A percentile compares a stretch with the other conserved stretches of the same genome.
Evolutionary conservation across 1,140 invertebrate genomes (phyloP).

Genomic region (Trachymyrmex septentrionalis): DNA sequence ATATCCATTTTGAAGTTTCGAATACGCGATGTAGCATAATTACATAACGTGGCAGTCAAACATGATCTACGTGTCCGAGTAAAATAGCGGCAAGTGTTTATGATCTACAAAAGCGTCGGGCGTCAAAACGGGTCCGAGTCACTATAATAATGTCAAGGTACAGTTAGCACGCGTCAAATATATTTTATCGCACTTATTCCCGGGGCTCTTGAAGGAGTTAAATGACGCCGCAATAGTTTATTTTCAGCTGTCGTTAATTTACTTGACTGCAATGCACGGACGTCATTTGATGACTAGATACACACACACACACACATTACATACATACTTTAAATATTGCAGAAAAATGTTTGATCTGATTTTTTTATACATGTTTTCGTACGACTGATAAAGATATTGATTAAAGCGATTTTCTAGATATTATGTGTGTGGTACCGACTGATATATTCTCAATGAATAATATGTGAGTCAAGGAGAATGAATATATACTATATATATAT

Average conservation of each 20-base stretch:
- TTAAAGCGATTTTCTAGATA: background rate
- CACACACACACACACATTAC: background rate
- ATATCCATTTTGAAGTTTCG: background rate
- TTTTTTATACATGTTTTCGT: background rate
- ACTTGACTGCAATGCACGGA: background rate
- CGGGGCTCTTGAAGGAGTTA: constrained; percentile 8
- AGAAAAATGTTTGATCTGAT: no score
- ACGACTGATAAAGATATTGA: background rate
- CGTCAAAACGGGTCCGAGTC: constrained; percentile 36
- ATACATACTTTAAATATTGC: background rate
- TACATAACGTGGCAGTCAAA: background rate
- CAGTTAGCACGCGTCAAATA: constrained; percentile 65
- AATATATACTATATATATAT: background rate
- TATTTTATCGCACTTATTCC: constrained; percentile 59
- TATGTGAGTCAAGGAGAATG: background rate
- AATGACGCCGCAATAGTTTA: constrained; percentile 8
- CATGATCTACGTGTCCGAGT: background rate
- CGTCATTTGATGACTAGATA: background rate
- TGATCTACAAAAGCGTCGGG: constrained; percentile 13
- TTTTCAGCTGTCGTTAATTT: constrained; percentile 21
- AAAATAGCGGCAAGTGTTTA: background rate
- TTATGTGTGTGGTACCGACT: background rate
- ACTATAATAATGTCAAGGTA: constrained; percentile 73
- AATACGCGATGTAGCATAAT: background rate
- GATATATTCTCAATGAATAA: background rate